Evolutionary conservation across 2,888 invertebrate species (phyloP).

Genomic region (Parasteatoda lunata): DNA sequence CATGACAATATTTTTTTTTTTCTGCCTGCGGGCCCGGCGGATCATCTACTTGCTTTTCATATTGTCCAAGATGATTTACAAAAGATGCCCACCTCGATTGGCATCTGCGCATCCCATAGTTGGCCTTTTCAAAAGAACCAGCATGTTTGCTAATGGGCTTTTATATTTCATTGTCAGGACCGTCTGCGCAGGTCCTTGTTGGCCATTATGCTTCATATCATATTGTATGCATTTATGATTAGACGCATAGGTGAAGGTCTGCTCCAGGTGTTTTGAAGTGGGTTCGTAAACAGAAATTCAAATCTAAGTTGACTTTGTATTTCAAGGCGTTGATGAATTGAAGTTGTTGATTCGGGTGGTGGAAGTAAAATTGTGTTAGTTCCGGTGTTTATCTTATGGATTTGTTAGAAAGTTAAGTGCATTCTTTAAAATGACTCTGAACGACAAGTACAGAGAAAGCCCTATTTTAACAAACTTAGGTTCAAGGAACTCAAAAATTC

Average conservation of each 20-base stretch:
- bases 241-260: constrained; percentile 22
- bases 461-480: no score
- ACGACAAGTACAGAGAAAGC: no score
- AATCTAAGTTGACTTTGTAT: no score
- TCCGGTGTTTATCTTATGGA: no score
- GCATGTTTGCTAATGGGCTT: constrained; percentile 48
- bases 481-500: no score
- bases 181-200: background rate
- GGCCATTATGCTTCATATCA: constrained; percentile 1
- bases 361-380: no score
- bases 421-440: no score
- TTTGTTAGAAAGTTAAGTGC: no score
- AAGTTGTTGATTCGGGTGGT: no score
- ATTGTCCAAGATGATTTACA: background rate
- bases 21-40: background rate
- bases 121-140: constrained; percentile 8
- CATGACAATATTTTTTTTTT: background rate
- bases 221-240: constrained; percentile 47
- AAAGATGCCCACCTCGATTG: constrained; percentile 11
- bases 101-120: constrained; percentile 61
- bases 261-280: constrained; percentile 19
- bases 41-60: background rate
- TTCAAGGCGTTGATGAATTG: no score
- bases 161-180: constrained; percentile 35
- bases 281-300: background rate